phyloP scores from a whole-genome alignment of 2,797 vertebrate genomes.

The Helostoma temminkii region DNA sequence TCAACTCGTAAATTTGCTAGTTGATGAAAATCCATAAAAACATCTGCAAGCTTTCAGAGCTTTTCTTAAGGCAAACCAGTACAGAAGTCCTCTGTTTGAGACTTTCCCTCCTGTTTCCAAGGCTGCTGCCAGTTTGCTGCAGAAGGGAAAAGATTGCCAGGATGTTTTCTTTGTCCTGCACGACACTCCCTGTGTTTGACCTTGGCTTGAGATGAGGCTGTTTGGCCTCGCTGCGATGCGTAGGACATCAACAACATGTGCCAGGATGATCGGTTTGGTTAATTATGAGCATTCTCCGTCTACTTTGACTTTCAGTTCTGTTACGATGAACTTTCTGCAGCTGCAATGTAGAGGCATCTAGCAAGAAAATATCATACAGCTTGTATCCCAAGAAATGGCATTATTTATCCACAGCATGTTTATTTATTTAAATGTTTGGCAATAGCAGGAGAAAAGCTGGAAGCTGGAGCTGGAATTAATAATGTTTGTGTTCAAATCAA shows the following conservation, averaged over 20 bases:
- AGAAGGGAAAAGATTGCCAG: constrained; percentile 30
- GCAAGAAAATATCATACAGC: neutral
- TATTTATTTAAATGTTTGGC: neutral
- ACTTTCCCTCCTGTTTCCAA: constrained; percentile 44
- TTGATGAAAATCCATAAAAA: neutral
- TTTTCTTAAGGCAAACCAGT: neutral
- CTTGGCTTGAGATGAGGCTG: constrained; percentile 51
- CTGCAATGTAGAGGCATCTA: neutral
- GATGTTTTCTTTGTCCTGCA: constrained; percentile 61
- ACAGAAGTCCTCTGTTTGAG: constrained; percentile 21
- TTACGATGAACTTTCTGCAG: neutral
- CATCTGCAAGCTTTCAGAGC: neutral
- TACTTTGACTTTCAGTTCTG: neutral
- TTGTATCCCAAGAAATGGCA: too few relatives aligned
- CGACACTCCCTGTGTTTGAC: constrained; percentile 59
- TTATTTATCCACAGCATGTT: neutral
- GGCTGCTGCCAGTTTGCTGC: constrained; percentile 54
- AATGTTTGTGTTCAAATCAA: neutral
- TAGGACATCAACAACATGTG: constrained; percentile 33
- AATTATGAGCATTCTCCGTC: neutral
- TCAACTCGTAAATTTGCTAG: neutral
- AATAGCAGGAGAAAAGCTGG: neutral
- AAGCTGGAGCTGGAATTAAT: too few relatives aligned
- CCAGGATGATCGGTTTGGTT: neutral
- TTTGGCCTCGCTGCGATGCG: constrained; percentile 24